Conservation (phyloP, 2,797 vertebrate species). For the Gymnoscopelus microlampas region DNA sequence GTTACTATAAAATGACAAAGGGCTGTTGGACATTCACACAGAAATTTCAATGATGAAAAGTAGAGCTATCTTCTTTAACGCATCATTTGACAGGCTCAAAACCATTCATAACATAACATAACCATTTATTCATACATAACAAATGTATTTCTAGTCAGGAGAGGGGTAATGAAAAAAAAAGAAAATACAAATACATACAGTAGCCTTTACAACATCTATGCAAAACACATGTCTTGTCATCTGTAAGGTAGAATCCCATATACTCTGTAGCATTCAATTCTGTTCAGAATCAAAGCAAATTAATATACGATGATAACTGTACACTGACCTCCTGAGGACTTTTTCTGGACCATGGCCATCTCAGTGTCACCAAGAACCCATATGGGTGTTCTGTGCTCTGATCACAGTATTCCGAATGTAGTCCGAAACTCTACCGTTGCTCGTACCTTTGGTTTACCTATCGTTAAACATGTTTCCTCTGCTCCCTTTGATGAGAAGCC, state of each 20-base stretch:
- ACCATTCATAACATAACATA: neutral
- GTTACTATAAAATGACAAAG: conserved; percentile 46
- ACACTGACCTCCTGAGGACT: conserved; percentile 85
- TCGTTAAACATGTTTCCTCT: conserved; percentile 38
- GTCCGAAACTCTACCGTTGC: conserved; percentile 11
- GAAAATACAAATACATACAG: neutral
- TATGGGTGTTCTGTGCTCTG: conserved; percentile 35
- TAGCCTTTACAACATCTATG: neutral
- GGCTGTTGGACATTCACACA: conserved; percentile 16
- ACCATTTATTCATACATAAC: neutral
- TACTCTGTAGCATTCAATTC: neutral
- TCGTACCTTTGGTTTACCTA: conserved; percentile 9
- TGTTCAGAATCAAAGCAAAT: conserved; percentile 4
- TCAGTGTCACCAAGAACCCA: conserved; percentile 50
- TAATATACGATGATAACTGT: neutral
- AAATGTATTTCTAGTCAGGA: neutral
- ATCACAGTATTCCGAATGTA: conserved; percentile 3
- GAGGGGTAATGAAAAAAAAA: too few relatives aligned
- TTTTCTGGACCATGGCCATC: conserved; percentile 82
- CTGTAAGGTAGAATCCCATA: neutral
- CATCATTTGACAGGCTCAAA: neutral
- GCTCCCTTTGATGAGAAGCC: conserved; percentile 6
- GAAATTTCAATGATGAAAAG: neutral
- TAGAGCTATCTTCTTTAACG: neutral
- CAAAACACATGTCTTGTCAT: neutral